Base-by-base conservation (phyloP, 2,888 invertebrate genomes). In the Mythimna impura region DNA sequence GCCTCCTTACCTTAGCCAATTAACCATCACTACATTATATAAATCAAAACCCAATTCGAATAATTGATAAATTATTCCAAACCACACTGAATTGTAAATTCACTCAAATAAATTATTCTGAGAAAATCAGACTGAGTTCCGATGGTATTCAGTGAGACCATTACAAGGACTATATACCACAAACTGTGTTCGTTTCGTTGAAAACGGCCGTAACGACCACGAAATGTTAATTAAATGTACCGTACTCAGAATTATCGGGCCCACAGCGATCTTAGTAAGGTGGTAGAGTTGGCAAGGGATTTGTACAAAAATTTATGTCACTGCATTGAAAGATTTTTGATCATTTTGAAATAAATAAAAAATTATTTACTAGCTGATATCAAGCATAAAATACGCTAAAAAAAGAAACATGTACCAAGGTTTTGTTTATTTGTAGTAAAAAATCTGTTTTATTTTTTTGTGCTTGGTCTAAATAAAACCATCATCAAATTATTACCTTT, bases 211-310 rank as follows among this genome's bases (percentile, higher is more conserved):
- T 58, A 67, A 69, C 60, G 52, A 9, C 82, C 80, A 43, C 79
- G 70, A 82, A 80, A 82, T 80, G 80, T 73, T 80, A 80, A 80
- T 80, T 82, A 80, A 82, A 73, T 82, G 79, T 80, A 82, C 79
- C 79, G 80, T 82, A 80, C 79, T 73, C 69, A 78, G 78, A 80
- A 82, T 82, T 73, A 70, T 68, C 55, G 58, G 12, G 40, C 22
- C 57, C 70, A 70, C 71, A 71, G 78, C 54, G 6, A 54, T 52
- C 75, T 61, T 60, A 20, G 64, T 60, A 75, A 74, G 20, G 17
- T 74, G 10, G 30, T 63, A 3, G 58, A 25, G 43, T 8, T 20
- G 47, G 40, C 30, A 64, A 60, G 17, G 60, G 30, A n/a, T 20
- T 50, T 54, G 17, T 50, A 9, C 1, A 14, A 54, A 63, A 36